Evolutionary conservation across 2,113 vertebrate genomes (phyloP).

Genomic region (Phaethon lepturus): DNA sequence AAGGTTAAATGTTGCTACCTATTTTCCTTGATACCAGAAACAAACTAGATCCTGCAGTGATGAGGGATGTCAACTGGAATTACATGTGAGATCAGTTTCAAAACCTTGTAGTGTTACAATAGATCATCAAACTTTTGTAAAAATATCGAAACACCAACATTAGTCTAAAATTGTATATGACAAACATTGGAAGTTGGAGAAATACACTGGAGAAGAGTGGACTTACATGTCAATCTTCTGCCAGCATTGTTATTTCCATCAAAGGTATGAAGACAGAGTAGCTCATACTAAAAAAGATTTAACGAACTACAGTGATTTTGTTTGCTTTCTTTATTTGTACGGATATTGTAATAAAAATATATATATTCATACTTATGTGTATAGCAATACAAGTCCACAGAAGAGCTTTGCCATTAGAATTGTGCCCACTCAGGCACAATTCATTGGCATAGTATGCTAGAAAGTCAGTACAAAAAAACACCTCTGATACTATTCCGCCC

Average conservation of each 20-base stretch:
- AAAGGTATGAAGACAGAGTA: neutral
- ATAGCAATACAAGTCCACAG: neutral
- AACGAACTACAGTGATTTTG: neutral
- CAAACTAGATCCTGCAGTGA: neutral
- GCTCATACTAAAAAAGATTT: neutral
- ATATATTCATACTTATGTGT: neutral
- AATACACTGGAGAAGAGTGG: neutral
- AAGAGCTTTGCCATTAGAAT: neutral
- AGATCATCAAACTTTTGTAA: neutral
- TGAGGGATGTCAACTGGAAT: neutral
- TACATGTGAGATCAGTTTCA: neutral
- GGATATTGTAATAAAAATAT: neutral
- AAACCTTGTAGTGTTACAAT: neutral
- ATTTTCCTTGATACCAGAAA: neutral
- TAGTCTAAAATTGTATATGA: neutral
- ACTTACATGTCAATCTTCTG: neutral
- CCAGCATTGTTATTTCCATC: neutral
- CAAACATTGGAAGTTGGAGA: neutral
- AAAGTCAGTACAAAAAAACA: neutral
- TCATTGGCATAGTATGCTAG: neutral
- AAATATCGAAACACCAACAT: neutral
- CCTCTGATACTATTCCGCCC: neutral
- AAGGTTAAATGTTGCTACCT: neutral
- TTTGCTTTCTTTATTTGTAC: neutral
- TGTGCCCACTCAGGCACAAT: neutral